These are phyloP conservation scores for Hemistola chrysoprasaria DNA, from an alignment of 2,888 invertebrate species.

Conservation along the genomic window DNA sequence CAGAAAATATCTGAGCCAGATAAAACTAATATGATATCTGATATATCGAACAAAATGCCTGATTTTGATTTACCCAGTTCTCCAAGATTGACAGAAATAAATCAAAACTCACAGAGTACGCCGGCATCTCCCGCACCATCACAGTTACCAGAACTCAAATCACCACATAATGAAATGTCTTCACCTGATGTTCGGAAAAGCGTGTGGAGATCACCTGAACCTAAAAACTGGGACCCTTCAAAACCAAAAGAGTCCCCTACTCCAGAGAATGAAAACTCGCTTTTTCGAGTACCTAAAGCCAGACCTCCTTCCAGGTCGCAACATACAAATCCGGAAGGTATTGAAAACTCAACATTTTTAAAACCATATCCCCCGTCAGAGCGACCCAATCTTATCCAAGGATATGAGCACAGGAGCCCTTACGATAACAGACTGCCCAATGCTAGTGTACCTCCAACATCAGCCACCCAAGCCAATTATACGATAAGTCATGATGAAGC, in stretches of 20 bases:
- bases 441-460: constrained; percentile 44
- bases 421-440: constrained; percentile 60
- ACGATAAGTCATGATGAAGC: constrained; percentile 70
- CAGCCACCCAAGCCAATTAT: constrained; percentile 61
- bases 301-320: constrained; percentile 84
- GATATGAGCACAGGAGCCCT: constrained; percentile 71
- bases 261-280: constrained; percentile 73
- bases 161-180: constrained; percentile 59
- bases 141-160: constrained; percentile 64
- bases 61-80: constrained; percentile 75
- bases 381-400: constrained; percentile 61
- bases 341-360: constrained; percentile 81
- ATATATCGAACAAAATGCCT: constrained; percentile 59
- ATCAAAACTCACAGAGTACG: constrained; percentile 67
- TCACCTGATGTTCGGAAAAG: constrained; percentile 59
- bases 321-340: constrained; percentile 69
- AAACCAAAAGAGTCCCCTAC: constrained; percentile 62
- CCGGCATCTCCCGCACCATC: constrained; percentile 66
- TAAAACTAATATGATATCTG: constrained; percentile 53
- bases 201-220: constrained; percentile 75
- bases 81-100: constrained; percentile 69
- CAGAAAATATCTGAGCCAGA: constrained; percentile 58
- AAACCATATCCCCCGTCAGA: constrained; percentile 84
- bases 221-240: constrained; percentile 68
- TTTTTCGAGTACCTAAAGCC: constrained; percentile 85